Base-by-base conservation (phyloP, 2,113 vertebrate species). In the Ammodramus savannarum region DNA sequence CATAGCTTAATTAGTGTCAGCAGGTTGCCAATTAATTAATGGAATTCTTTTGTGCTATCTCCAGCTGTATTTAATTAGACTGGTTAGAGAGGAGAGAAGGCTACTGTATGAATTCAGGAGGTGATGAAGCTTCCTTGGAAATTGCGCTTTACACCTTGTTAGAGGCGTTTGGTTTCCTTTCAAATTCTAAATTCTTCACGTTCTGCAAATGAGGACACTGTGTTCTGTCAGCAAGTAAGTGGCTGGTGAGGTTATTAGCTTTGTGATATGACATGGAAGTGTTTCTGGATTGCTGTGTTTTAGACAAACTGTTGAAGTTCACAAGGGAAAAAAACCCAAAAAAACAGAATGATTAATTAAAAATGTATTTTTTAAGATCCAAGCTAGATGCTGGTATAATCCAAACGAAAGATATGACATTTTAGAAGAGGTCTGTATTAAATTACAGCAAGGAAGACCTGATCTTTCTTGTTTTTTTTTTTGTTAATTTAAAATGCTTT, bases 21-120 rank as follows among this genome's bases (percentile, higher is more conserved):
- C 93, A 93, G 91, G 93, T 95, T 98, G 94, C 87, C 95, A 97
- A 95, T 97, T 97, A 97, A 97, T 98, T 98, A 96, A 96, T 97
- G 91, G 95, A 93, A 96, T 94, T 97, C 76, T 96, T 97, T 96
- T 94, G 79, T 94, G 86, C 57, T 80, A 31, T 95, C 68, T 97
- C 93, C 95, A 97, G 95, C 92, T 97, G 89, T 96, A 97, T 97
- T 97, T 97, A 97, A 98, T 97, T 97, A 97, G 91, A 72, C 54
- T 89, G 79, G 73, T 41, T 76, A 36, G 75, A 76, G 73, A 87
- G 46, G 65, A 59, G 75, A 57, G 71, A 73, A 88, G 63, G 34
- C 68, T 89, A 90, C 95, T 96, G 94, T 95, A 66, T 20, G 81
- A 76, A 86, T 36, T 66, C 90, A 58, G 68, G 79, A 86, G 62